Percentiles rank a stretch among this genome's conserved stretches.
Conservation (phyloP, 2,113 vertebrate genomes). For the Pavo muticus region DNA sequence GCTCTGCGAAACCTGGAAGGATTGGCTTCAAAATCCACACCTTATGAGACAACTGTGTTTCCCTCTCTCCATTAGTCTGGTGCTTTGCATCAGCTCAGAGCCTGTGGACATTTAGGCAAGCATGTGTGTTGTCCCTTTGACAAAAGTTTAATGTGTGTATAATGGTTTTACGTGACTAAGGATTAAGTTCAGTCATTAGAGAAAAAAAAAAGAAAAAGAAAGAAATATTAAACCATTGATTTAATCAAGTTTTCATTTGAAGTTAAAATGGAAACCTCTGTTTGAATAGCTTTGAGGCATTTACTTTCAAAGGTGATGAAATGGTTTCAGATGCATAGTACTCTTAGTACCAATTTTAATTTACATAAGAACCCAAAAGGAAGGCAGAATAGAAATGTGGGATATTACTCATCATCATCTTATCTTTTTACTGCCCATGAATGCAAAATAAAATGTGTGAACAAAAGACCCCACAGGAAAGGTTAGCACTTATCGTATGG, state of each 20-base stretch:
- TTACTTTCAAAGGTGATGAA: slow-evolving; percentile 63
- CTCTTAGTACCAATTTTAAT: slow-evolving; percentile 65
- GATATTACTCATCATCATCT: slow-evolving; percentile 57
- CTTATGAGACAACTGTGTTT: background rate
- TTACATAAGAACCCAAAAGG: slow-evolving; percentile 36
- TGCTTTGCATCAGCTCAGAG: background rate
- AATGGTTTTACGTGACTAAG: background rate
- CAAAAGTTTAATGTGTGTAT: background rate
- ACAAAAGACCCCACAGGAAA: slow-evolving; percentile 45
- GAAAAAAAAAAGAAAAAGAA: background rate
- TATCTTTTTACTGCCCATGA: slow-evolving; percentile 51
- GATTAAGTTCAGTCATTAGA: slow-evolving; percentile 1
- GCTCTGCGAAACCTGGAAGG: background rate
- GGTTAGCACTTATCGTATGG: background rate
- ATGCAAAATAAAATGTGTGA: slow-evolving; percentile 55
- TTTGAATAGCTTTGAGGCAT: slow-evolving; percentile 33
- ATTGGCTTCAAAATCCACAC: background rate
- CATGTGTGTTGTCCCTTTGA: background rate
- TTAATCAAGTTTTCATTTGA: slow-evolving; percentile 38
- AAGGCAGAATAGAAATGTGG: slow-evolving; percentile 29
- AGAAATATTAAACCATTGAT: slow-evolving; percentile 3
- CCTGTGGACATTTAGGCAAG: background rate
- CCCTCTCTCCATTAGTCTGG: background rate
- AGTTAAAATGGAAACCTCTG: slow-evolving; percentile 27
- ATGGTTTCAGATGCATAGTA: slow-evolving; percentile 4